Evolutionary conservation across 1,140 invertebrate species (phyloP).

Genomic region (Aphelenchoides avenae): DNA sequence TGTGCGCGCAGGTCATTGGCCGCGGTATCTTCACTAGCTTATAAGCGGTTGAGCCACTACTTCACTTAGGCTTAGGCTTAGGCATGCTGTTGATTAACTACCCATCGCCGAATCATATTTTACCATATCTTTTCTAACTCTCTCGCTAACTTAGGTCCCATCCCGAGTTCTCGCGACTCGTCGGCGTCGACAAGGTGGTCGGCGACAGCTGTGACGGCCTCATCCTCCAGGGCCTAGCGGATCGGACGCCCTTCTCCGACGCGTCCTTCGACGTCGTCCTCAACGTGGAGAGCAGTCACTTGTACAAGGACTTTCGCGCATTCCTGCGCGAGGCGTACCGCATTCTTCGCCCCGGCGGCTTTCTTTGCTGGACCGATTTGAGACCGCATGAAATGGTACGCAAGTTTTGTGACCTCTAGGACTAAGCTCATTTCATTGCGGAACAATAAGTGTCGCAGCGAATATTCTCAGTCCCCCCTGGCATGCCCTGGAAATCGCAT

Average conservation of each 20-base stretch:
- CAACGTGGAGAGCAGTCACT: constrained; percentile 40
- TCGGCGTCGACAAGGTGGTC: constrained; percentile 21
- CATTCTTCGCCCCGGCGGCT: constrained; percentile 23
- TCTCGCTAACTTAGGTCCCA: constrained; percentile 21
- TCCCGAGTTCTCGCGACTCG: constrained; percentile 17
- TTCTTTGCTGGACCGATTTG: constrained; percentile 38
- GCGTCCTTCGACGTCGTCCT: constrained; percentile 26
- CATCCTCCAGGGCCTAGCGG: constrained; percentile 21
- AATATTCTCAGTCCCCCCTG: too few species aligned
- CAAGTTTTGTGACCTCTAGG: too few species aligned
- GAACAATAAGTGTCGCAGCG: too few species aligned
- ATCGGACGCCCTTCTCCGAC: constrained; percentile 24
- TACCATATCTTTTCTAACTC: neutral
- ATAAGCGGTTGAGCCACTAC: too few species aligned
- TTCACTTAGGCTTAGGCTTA: too few species aligned
- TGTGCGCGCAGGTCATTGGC: too few species aligned
- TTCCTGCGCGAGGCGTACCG: constrained; percentile 31
- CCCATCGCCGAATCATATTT: too few species aligned
- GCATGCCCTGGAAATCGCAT: too few species aligned
- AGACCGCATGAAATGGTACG: constrained; percentile 27
- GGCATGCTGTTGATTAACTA: too few species aligned
- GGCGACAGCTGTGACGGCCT: neutral
- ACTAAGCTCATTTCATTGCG: too few species aligned
- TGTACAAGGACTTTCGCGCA: constrained; percentile 17
- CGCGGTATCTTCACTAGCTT: too few species aligned